Base-by-base conservation (phyloP, 2,888 invertebrate genomes). In the Yponomeuta plumbellus region DNA sequence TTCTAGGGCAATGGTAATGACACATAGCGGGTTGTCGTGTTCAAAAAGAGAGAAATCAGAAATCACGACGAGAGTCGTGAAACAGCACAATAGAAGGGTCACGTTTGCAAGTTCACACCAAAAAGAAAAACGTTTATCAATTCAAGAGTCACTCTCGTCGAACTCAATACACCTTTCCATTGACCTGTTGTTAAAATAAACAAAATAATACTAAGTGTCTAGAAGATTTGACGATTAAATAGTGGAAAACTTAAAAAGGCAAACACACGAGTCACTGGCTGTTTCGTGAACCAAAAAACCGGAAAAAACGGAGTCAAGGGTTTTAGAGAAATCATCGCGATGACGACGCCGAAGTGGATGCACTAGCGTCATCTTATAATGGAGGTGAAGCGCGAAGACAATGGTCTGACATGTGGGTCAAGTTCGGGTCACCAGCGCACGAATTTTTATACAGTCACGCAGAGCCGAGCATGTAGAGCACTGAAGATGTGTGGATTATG, bases 371-470 rank as follows among this genome's bases (percentile, higher is more conserved):
- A 13, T 52, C 44, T 52, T 52, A 34, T 34, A 34, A 34, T 52
- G 3, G 13, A 52, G 44, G 44, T 52, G 44, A 52, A 17, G 69
- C 66, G 71, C 71, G 69, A 79, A 87, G 80, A 90, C 89, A 90
- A 89, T 89, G 76, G 84, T 75, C 77, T 82, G 80, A 73, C 78
- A 86, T 84, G 88, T 89, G 75, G 88, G 90, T 88, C 89, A 90
- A 90, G 89, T 88, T 87, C 80, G 79, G 67, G 69, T 74, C 73
- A 80, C 79, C 77, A 80, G 76, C 74, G 74, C 79, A 72, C 75
- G 78, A 74, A 76, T 79, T 73, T 73, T 70, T 72, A 73, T 70
- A 22, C 72, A 72, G 78, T 83, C 79, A 83, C 80, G 81, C 81
- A 76, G 76, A 73, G 73, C 69, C 13, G 13, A 52, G 17, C 17